These are phyloP conservation scores for Oegoconia quadripuncta DNA, from an alignment of 2,888 invertebrate species.

Conservation along the genomic window DNA sequence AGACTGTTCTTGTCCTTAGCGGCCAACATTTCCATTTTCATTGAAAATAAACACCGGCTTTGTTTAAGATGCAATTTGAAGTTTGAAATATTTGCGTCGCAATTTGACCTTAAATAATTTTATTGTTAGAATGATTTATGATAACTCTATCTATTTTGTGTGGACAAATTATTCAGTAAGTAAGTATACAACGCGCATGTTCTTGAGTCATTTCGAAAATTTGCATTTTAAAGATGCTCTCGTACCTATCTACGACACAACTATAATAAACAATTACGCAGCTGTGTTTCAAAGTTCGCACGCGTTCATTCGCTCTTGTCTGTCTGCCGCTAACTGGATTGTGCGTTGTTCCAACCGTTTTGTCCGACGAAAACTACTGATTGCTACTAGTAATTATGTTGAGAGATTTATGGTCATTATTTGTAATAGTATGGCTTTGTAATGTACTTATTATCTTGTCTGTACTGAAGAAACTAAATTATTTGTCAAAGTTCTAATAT, in stretches of 20 bases:
- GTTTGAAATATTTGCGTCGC: not conserved
- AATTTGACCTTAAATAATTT: not conserved
- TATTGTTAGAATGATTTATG: not conserved
- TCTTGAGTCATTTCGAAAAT: conserved; percentile 2
- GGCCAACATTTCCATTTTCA: not conserved
- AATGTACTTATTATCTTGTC: too few relatives aligned
- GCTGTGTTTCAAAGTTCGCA: conserved; percentile 24
- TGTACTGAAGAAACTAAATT: too few relatives aligned
- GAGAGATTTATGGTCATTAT: not conserved
- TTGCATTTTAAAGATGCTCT: not conserved
- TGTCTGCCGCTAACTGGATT: conserved; percentile 24
- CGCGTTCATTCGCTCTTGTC: conserved; percentile 25
- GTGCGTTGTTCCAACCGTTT: conserved; percentile 9
- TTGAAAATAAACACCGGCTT: not conserved
- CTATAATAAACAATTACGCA: conserved; percentile 14
- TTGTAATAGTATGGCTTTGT: too few relatives aligned
- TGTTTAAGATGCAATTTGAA: not conserved
- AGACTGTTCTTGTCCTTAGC: not conserved
- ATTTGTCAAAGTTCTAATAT: too few relatives aligned
- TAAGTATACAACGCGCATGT: not conserved
- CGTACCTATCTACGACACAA: not conserved
- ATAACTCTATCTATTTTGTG: not conserved
- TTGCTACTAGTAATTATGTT: not conserved
- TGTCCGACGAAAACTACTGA: conserved; percentile 2
- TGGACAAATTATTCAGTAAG: not conserved